Evolutionary conservation across 2,113 vertebrate genomes (phyloP), one percentile per base, ranked within the genome.

Genomic region (Nannospalax galili): DNA sequence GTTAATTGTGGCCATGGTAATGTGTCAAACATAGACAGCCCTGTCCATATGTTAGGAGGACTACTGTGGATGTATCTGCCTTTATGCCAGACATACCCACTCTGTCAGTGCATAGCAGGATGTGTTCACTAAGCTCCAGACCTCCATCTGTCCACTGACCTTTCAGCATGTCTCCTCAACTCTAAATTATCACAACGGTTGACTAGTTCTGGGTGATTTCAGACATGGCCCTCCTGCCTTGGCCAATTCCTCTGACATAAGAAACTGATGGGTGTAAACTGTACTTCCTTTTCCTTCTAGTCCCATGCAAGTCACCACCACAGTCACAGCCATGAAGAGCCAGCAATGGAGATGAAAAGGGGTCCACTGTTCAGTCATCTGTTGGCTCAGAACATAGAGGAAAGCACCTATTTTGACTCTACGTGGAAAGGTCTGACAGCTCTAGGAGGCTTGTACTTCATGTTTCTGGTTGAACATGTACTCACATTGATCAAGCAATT

Each of bases 381-480:
- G 42, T 97, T 97, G 80, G 98, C 98, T 93, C 98, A 98, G 92
- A 98, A 97, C 88, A 58, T 48, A 60, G 98, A 98, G 95, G 98
- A 99, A 88, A 98, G 87, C 40, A 95, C 98, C 96, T 98, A 99
- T 97, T 98, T 99, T 97, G 99, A 99, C 97, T 97, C 98, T 0
- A 99, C 99, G 0, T 99, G 99, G 99, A 99, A 99, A 52, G 99
- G 99, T 15, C 98, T 99, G 93, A 99, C 99, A 3, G 99, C 99
- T 0, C 98, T 99, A 87, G 98, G 99, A 5, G 99, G 99, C 22
- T 98, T 99, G 65, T 99, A 99, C 98, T 97, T 99, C 97, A 99
- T 99, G 99, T 99, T 99, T 94, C 99, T 99, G 45, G 99, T 99
- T 73, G 99, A 99, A 87, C 99, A 99, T 97, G 99, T 99, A 93